These are phyloP conservation scores for Chrosomus eos DNA, from an alignment of 2,797 vertebrate genomes.

Conservation along the genomic window DNA sequence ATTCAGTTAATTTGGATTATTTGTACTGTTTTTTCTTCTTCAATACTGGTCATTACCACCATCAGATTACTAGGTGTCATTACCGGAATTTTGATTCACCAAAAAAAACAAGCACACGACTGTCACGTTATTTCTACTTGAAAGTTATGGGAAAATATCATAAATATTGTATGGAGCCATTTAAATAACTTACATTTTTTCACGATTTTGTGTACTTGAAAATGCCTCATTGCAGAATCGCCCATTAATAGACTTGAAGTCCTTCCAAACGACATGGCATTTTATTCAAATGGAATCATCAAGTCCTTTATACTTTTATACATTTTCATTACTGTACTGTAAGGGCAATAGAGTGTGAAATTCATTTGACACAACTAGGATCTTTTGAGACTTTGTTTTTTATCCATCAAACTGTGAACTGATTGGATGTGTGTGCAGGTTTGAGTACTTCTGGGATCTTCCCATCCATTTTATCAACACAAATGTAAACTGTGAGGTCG, in stretches of 20 bases:
- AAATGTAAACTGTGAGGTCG: slow-evolving; percentile 26
- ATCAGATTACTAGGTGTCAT: neutral
- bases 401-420: slow-evolving; percentile 42
- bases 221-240: slow-evolving; percentile 6
- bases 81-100: neutral
- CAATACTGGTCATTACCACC: neutral
- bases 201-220: neutral
- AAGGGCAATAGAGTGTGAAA: slow-evolving; percentile 33
- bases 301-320: slow-evolving; percentile 21
- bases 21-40: neutral
- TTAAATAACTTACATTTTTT: neutral
- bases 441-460: slow-evolving; percentile 1
- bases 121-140: neutral
- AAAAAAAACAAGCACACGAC: neutral
- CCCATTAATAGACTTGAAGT: slow-evolving; percentile 26
- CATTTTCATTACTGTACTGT: slow-evolving; percentile 22
- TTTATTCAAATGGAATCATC: slow-evolving; percentile 14
- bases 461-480: slow-evolving; percentile 33
- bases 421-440: slow-evolving; percentile 17
- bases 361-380: slow-evolving; percentile 17
- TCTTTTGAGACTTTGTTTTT: slow-evolving; percentile 26
- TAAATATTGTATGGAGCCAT: neutral
- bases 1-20: neutral
- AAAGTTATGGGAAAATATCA: neutral
- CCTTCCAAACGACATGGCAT: slow-evolving; percentile 20